These are phyloP conservation scores for Sterrhoptilus dennistouni DNA, from an alignment of 2,113 vertebrate genomes.

Conservation along the genomic window DNA sequence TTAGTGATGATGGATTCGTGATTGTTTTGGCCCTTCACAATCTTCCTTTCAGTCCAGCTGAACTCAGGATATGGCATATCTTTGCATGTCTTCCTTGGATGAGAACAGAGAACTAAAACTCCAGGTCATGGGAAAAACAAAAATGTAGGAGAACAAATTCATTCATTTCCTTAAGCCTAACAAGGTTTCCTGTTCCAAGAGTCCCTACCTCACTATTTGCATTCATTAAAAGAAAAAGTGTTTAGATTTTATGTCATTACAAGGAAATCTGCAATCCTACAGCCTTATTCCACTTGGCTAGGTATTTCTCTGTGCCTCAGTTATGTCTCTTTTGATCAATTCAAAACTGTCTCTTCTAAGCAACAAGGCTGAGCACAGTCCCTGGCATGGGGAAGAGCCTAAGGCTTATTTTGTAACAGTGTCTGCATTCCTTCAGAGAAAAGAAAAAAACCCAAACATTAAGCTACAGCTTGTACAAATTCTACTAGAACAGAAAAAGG, in stretches of 20 bases:
- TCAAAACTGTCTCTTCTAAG: background rate
- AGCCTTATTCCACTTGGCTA: background rate
- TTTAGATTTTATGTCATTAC: background rate
- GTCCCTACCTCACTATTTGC: background rate
- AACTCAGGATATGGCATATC: background rate
- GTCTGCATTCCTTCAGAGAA: background rate
- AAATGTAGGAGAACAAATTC: background rate
- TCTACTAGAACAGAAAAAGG: background rate
- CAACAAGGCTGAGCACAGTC: background rate
- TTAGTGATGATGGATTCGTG: background rate
- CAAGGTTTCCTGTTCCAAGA: background rate
- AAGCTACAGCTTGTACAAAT: slow-evolving; percentile 6
- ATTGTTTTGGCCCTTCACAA: background rate
- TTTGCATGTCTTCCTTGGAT: background rate
- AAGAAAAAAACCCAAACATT: background rate
- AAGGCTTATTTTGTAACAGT: background rate
- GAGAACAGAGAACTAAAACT: background rate
- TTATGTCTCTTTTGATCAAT: background rate
- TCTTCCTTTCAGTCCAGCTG: background rate
- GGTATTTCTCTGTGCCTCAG: background rate
- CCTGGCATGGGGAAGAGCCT: background rate
- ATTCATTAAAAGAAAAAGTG: background rate
- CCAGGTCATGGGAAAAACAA: background rate
- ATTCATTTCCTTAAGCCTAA: background rate
- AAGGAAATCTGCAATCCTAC: background rate